A percentile compares a stretch with the other conserved stretches of the same genome.
These are phyloP conservation scores for Lathronympha strigana DNA, from an alignment of 2,888 invertebrate genomes.

Conservation along the genomic window DNA sequence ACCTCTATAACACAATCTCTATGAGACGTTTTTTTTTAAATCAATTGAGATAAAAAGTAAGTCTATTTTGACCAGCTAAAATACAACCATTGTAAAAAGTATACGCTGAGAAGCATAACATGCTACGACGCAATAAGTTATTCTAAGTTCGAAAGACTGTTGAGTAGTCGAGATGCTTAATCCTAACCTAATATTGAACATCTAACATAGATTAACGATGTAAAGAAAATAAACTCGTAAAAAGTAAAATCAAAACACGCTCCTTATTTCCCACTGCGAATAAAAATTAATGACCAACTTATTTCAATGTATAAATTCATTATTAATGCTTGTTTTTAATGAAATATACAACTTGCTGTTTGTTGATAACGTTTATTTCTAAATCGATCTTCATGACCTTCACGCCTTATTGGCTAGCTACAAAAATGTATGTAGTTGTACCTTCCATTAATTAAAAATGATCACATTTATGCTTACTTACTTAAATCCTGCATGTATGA, in stretches of 20 bases:
- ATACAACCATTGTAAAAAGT: constrained; percentile 23
- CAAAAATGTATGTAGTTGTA: no score
- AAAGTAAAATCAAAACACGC: not conserved
- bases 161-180: not conserved
- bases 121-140: not conserved
- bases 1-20: not conserved
- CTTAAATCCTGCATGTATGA: no score
- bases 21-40: not conserved
- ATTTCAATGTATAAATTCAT: not conserved
- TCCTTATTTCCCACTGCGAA: not conserved
- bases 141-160: not conserved
- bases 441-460: no score
- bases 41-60: not conserved
- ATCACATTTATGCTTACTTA: no score
- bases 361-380: no score
- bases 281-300: not conserved
- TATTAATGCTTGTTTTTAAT: no score
- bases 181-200: not conserved
- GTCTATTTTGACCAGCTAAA: constrained; percentile 23
- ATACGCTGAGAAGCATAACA: not conserved
- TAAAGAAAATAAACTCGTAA: constrained; percentile 11
- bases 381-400: no score
- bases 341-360: no score
- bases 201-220: not conserved
- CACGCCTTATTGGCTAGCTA: no score